These are phyloP conservation scores for Metopia argyrocephala DNA, from an alignment of 2,888 invertebrate species.

Conservation along the genomic window DNA sequence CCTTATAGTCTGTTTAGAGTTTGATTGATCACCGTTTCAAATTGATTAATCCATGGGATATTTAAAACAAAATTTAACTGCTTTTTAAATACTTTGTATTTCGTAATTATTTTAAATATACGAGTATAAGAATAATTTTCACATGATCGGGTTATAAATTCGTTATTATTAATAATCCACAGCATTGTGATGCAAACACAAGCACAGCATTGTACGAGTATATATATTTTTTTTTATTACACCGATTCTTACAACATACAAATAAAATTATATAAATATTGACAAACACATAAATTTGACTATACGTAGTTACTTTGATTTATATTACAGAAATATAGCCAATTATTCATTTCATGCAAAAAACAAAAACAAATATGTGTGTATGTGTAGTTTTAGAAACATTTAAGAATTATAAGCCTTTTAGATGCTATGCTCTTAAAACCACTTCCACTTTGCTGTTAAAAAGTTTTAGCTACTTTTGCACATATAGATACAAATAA, in stretches of 20 bases:
- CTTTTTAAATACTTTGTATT: constrained; percentile 44
- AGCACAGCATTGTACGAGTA: too few species aligned
- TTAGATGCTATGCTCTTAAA: constrained; percentile 54
- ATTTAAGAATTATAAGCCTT: constrained; percentile 58
- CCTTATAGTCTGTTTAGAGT: not conserved
- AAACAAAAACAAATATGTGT: constrained; percentile 52
- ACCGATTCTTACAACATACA: too few species aligned
- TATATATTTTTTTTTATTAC: too few species aligned
- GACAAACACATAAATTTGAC: too few species aligned
- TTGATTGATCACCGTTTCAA: constrained; percentile 58
- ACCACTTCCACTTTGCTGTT: constrained; percentile 46
- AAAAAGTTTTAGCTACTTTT: constrained; percentile 39
- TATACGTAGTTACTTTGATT: too few species aligned
- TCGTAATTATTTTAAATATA: not conserved
- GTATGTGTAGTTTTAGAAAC: constrained; percentile 35
- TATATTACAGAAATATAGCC: too few species aligned
- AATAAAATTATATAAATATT: too few species aligned
- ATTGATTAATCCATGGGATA: constrained; percentile 57
- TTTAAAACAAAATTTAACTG: constrained; percentile 51
- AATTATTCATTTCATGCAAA: constrained; percentile 25
- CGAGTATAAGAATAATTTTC: too few species aligned
- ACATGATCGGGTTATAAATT: too few species aligned
- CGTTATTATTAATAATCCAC: too few species aligned
- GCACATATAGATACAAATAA: constrained; percentile 65
- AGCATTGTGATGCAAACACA: too few species aligned